Evolutionary conservation across 2,888 invertebrate genomes (phyloP).

Genomic region (Aphelenchoides bicaudatus): DNA sequence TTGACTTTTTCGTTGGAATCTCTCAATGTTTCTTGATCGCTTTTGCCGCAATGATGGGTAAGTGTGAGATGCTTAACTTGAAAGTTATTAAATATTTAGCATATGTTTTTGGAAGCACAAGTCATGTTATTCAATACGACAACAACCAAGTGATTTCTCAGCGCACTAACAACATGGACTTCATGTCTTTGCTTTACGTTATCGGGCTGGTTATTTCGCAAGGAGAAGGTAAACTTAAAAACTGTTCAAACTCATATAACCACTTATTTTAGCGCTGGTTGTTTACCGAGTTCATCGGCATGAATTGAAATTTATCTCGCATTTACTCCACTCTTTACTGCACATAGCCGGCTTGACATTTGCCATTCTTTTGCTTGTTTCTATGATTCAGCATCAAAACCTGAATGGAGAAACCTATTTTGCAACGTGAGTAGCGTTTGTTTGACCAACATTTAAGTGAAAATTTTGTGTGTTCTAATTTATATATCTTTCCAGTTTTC

Average conservation of each 20-base stretch:
- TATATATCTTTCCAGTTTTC: too few relatives aligned
- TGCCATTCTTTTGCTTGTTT: conserved; percentile 33
- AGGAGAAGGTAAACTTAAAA: conserved; percentile 45
- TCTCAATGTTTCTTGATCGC: conserved; percentile 9
- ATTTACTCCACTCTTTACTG: conserved; percentile 41
- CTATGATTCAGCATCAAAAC: conserved; percentile 30
- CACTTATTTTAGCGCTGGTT: conserved; percentile 40
- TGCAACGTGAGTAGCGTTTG: too few relatives aligned
- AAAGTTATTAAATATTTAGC: conserved; percentile 26
- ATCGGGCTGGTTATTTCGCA: conserved; percentile 47
- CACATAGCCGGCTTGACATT: conserved; percentile 40
- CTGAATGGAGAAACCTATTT: conserved; percentile 28
- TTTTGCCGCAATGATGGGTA: conserved; percentile 1
- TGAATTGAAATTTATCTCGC: conserved; percentile 41
- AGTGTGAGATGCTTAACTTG: too few relatives aligned
- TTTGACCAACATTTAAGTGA: too few relatives aligned
- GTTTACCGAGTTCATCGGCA: conserved; percentile 47
- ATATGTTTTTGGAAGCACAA: conserved; percentile 33
- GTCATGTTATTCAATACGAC: conserved; percentile 29
- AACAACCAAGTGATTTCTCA: neutral
- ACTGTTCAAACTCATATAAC: neutral
- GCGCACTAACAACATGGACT: conserved; percentile 24
- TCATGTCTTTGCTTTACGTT: conserved; percentile 37
- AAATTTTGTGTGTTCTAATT: too few relatives aligned
- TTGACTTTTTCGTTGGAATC: conserved; percentile 10